Percentiles rank a stretch among this genome's conserved stretches.
phyloP scores from a whole-genome alignment of 1,140 invertebrate species.

The Hyles vespertilio region DNA sequence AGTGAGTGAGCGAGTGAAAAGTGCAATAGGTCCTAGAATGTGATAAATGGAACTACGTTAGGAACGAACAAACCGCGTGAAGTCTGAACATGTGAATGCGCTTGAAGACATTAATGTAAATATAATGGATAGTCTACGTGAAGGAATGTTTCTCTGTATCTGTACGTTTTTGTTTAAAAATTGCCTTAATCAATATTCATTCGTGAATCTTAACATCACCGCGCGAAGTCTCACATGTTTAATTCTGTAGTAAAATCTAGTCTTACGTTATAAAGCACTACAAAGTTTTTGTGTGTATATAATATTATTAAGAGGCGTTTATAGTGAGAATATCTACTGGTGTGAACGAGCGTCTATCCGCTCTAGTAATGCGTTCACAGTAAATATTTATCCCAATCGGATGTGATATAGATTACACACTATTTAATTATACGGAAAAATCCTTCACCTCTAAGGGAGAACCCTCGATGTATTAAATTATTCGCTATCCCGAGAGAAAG shows the following conservation, averaged over 20 bases:
- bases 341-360: constrained; percentile 14
- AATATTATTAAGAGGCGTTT: constrained; percentile 51
- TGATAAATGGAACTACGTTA: constrained; percentile 10
- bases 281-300: constrained; percentile 64
- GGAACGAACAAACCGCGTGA: background rate
- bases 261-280: constrained; percentile 68
- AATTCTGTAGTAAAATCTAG: constrained; percentile 71
- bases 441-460: constrained; percentile 49
- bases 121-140: too few species aligned
- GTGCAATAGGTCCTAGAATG: constrained; percentile 11
- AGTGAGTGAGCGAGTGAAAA: constrained; percentile 1
- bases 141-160: constrained; percentile 14
- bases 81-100: background rate
- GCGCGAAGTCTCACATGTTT: constrained; percentile 48
- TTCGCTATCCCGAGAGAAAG: constrained; percentile 40
- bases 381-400: constrained; percentile 53
- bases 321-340: constrained; percentile 50
- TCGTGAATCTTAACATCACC: constrained; percentile 47
- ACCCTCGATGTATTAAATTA: constrained; percentile 16
- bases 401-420: constrained; percentile 66
- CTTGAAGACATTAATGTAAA: constrained; percentile 1
- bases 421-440: constrained; percentile 50
- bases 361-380: constrained; percentile 34
- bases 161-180: constrained; percentile 13
- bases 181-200: constrained; percentile 29